Evolutionary conservation across 2,113 vertebrate genomes (phyloP).

Genomic region (Nycticorax nycticorax): DNA sequence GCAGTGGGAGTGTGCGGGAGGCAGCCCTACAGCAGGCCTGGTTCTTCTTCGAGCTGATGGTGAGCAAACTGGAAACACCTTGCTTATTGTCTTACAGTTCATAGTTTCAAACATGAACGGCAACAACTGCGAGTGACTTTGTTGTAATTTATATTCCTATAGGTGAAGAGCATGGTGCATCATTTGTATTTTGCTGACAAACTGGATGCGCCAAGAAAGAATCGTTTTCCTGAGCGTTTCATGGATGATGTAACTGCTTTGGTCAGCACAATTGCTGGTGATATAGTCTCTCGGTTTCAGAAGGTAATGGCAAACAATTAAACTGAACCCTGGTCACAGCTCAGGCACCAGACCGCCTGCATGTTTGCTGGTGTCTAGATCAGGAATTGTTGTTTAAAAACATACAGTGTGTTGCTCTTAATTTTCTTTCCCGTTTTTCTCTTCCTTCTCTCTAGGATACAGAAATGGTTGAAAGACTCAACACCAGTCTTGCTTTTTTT

Average conservation of each 20-base stretch:
- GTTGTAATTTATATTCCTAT: slow-evolving; percentile 19
- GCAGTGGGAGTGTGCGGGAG: slow-evolving; percentile 95
- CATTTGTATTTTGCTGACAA: slow-evolving; percentile 97
- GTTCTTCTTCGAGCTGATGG: slow-evolving; percentile 99
- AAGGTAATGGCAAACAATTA: slow-evolving; percentile 82
- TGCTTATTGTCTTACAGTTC: not conserved
- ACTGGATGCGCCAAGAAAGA: slow-evolving; percentile 90
- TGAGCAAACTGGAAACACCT: slow-evolving; percentile 71
- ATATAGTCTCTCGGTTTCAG: slow-evolving; percentile 95
- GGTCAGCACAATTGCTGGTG: slow-evolving; percentile 94
- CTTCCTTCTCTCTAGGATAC: slow-evolving; percentile 80
- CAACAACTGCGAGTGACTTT: not conserved
- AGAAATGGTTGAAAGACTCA: slow-evolving; percentile 96
- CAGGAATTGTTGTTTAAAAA: not conserved
- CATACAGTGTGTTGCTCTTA: not conserved
- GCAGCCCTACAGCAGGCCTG: slow-evolving; percentile 96
- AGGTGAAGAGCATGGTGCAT: slow-evolving; percentile 99
- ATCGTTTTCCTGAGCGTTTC: slow-evolving; percentile 96
- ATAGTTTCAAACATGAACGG: not conserved
- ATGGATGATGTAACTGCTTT: slow-evolving; percentile 96
- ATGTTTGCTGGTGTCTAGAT: not conserved
- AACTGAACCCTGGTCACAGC: not conserved
- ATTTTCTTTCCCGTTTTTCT: not conserved
- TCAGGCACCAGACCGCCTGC: not conserved
- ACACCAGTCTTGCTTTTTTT: slow-evolving; percentile 95